These are phyloP conservation scores for Crambe crambe DNA, from an alignment of 37 sponge, comb jelly and placozoan species.

Conservation along the genomic window DNA sequence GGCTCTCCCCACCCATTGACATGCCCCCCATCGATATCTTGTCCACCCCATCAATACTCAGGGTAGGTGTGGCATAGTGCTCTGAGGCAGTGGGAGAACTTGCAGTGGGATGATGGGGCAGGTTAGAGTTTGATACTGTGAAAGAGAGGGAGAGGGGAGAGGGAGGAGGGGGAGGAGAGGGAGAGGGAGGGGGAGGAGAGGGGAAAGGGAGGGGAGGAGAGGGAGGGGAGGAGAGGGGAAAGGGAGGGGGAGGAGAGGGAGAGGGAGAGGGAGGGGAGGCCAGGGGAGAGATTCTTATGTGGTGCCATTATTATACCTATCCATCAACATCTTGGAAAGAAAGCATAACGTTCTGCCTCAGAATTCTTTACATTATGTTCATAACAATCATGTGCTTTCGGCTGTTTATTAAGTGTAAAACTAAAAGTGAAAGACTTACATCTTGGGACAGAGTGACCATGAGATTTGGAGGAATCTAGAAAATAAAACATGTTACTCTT, in stretches of 20 bases:
- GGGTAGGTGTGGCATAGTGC: background rate
- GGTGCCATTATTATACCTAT: too few species aligned
- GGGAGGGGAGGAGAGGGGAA: background rate
- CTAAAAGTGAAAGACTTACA: too few species aligned
- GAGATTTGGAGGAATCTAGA: too few species aligned
- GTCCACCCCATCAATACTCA: background rate
- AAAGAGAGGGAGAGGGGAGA: background rate
- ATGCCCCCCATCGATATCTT: conserved; percentile 2
- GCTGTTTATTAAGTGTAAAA: too few species aligned
- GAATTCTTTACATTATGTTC: too few species aligned
- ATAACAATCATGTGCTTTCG: too few species aligned
- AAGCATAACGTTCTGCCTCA: too few species aligned
- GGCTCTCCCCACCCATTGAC: conserved; percentile 64
- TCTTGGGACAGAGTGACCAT: too few species aligned
- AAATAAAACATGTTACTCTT: too few species aligned
- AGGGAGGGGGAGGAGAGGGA: background rate
- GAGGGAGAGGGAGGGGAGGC: background rate
- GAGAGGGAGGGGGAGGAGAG: background rate
- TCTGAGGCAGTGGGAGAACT: background rate
- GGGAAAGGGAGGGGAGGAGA: background rate
- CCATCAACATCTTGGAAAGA: too few species aligned
- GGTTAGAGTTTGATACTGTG: background rate
- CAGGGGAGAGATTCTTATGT: background rate
- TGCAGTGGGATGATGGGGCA: background rate
- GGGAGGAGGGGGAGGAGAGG: background rate